Base-by-base conservation (phyloP, 2,113 vertebrate species). In the Chionomys nivalis region DNA sequence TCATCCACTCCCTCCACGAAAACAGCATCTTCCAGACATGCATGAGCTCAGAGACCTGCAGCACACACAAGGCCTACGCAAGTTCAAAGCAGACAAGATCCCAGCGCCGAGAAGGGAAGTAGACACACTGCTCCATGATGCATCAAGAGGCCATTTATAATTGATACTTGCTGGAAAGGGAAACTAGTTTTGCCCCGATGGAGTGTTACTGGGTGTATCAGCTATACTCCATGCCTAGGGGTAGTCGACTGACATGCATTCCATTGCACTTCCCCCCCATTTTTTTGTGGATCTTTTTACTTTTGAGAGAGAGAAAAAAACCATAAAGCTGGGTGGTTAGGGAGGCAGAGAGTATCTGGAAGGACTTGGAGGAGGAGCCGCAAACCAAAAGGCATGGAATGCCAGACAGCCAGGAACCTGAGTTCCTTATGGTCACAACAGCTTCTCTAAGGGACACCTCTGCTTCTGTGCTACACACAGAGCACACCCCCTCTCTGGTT, bases 371-470 rank as follows among this genome's bases (percentile, higher is more conserved):
- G n/a, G 58, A 83, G 4, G 81, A 52, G 4, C 6, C 7, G 0
- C 5, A 4, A 1, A 8, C 36, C 1, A 1, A 33, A 21, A 52
- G 26, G 39, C 2, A 21, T 6, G 3, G 7, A 5, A 23, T 0
- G 0, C 1, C 2, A 9, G 0, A 16, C 0, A 5, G n/a, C 14
- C 9, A 1, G 1, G 4, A 33, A 19, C 10, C 9, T 42, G 33
- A 58, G 31, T 31, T 24, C 2, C 14, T 13, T 44, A 36, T 3
- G n/a, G 8, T 0, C 5, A 2, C 8, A 8, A 3, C 2, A 1
- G 0, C 23, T 19, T 63, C 63, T 44, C n/a, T 23, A 4, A 14
- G 21, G 21, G 36, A 26, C 9, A 7, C 49, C n/a, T 49, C 10
- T 58, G 55, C 55, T 7, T 82, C 8, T 9, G 33, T 4, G 0